Evolutionary conservation across 2,888 invertebrate genomes (phyloP), one percentile per base, ranked within the genome.

Genomic region (Syritta pipiens): DNA sequence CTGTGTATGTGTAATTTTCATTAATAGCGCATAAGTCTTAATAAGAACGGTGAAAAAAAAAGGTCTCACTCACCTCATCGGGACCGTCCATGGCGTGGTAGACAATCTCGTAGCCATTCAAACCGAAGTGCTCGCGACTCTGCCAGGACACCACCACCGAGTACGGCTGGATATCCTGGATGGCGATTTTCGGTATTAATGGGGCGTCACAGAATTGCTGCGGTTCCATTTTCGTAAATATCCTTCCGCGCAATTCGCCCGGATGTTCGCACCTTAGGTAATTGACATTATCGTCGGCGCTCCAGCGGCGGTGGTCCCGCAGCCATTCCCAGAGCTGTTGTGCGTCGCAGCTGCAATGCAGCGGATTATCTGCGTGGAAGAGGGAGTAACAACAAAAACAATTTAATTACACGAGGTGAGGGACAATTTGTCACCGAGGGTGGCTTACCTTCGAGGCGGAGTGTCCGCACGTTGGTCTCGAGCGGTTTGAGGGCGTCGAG

Each of bases 311-410:
- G 90, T 97, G 95, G 87, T 96, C 94, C 85, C 95, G 91, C 86
- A 97, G 91, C 97, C 97, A 97, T 89, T 94, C 94, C 95, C 97
- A 96, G 48, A 96, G 91, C 87, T 96, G 95, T 89, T 96, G 95
- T 72, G 96, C 93, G 87, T 96, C 95, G 88, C 97, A 97, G 85
- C 93, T 94, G 89, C 97, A 97, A 81, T 94, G 93, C 83, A 97
- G 90, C 42, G 97, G 97, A 89, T 97, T 97, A 86, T 95, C 96
- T 95, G 91, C 48, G 22, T 14, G 22, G 35, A 24, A 62, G 63
- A 20, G 37, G 40, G 19, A n/a, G n/a, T n/a, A n/a, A n/a, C n/a
- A 46, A 17, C 9, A 24, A 59, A 1, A 67, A 49, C 12, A 65
- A 51, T 42, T 62, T 69, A 49, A 72, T 81, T 63, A 63, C n/a